Percentiles rank a stretch among this genome's conserved stretches.
Conservation (phyloP, 2,113 vertebrate genomes). For the Ploceus nigricollis region DNA sequence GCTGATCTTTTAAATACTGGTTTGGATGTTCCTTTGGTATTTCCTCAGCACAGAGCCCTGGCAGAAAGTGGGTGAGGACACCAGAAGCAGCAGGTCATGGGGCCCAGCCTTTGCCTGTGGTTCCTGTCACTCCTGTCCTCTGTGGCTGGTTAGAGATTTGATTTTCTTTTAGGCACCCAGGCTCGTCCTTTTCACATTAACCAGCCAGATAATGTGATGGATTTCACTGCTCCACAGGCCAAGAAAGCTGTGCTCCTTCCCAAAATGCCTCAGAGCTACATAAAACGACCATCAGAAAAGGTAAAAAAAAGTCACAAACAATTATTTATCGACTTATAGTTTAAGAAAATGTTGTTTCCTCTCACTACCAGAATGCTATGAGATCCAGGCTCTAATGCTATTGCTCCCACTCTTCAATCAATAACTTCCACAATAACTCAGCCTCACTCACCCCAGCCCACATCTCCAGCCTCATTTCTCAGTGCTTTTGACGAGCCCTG, state of each 20-base stretch:
- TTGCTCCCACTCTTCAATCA: conserved; percentile 21
- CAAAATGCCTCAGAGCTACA: background rate
- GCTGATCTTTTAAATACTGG: background rate
- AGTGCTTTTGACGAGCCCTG: background rate
- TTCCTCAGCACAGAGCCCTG: background rate
- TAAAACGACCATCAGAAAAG: background rate
- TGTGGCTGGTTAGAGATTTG: background rate
- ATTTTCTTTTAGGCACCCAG: background rate
- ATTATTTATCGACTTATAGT: background rate
- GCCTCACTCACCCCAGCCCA: background rate
- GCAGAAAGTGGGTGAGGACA: background rate
- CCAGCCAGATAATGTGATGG: background rate
- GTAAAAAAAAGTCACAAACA: background rate
- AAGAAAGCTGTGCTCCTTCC: background rate
- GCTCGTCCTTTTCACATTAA: background rate
- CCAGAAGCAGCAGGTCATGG: too few relatives aligned
- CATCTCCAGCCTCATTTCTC: background rate
- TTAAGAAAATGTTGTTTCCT: conserved; percentile 30
- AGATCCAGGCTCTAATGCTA: background rate
- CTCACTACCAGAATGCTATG: background rate
- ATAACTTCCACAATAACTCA: background rate
- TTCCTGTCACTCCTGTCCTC: background rate
- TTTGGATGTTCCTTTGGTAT: background rate
- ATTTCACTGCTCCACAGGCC: background rate
- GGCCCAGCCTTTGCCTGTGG: background rate